phyloP scores from a whole-genome alignment of 35 echinoderm and acorn worm species.

The Apostichopus japonicus region DNA sequence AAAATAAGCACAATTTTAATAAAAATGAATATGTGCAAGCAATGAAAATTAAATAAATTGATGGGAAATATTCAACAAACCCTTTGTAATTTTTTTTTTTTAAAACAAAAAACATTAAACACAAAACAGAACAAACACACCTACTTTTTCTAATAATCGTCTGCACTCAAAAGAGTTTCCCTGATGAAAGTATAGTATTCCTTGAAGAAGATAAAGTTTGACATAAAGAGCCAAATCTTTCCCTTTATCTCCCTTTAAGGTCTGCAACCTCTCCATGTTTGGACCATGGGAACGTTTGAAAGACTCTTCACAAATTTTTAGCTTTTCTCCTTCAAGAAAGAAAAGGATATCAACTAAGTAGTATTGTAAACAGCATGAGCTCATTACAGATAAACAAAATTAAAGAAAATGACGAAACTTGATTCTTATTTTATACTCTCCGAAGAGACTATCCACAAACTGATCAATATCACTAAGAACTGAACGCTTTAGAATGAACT shows the following conservation, averaged over 20 bases:
- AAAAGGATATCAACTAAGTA: not conserved
- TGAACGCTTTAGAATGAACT: too few relatives aligned
- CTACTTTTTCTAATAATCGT: constrained; percentile 71
- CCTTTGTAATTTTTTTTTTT: too few relatives aligned
- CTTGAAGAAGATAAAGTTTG: constrained; percentile 85
- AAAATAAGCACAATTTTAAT: too few relatives aligned
- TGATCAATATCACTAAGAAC: not conserved
- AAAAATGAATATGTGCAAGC: too few relatives aligned
- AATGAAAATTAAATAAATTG: too few relatives aligned
- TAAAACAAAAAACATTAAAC: too few relatives aligned
- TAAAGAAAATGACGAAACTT: too few relatives aligned
- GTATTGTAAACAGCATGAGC: too few relatives aligned
- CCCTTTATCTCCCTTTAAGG: constrained; percentile 88
- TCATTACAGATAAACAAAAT: too few relatives aligned
- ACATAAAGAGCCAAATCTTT: constrained; percentile 88
- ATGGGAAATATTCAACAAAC: too few relatives aligned
- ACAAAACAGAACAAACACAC: not conserved
- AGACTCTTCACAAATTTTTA: constrained; percentile 83
- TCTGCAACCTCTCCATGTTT: constrained; percentile 83
- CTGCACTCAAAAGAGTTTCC: constrained; percentile 7
- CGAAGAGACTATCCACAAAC: not conserved
- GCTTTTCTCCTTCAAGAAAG: constrained; percentile 59
- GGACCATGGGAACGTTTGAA: constrained; percentile 81
- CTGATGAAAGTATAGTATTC: constrained; percentile 75
- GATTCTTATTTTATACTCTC: not conserved